phyloP scores from a whole-genome alignment of 2,797 vertebrate species.

The Pangasius sanitwongsei region DNA sequence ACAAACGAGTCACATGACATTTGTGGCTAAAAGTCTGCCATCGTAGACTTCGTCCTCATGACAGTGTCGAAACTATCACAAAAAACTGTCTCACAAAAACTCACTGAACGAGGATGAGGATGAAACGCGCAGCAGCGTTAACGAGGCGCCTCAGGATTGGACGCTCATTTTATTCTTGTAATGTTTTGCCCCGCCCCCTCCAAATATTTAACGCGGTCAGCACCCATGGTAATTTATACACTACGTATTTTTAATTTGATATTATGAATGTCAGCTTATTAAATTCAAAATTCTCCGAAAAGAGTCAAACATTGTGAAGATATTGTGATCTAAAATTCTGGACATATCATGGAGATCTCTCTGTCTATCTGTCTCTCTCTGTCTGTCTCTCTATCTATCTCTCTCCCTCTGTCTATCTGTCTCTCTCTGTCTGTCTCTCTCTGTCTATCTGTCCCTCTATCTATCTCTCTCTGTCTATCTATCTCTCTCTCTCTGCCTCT shows the following conservation, averaged over 20 bases:
- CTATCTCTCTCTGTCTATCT: neutral
- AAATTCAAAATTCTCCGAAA: neutral
- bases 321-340: neutral
- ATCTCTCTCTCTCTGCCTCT: fast-evolving
- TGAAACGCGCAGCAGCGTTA: neutral
- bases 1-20: neutral
- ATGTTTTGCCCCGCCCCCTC: neutral
- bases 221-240: neutral
- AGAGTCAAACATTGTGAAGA: neutral
- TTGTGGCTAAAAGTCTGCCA: neutral
- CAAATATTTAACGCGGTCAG: neutral
- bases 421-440: neutral
- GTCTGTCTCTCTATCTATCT: fast-evolving
- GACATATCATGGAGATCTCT: neutral
- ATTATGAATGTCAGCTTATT: neutral
- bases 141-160: neutral
- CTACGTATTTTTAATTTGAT: neutral
- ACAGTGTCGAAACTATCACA: neutral
- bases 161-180: neutral
- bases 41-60: neutral
- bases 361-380: neutral
- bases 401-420: no score
- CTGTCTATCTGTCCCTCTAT: neutral
- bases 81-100: neutral
- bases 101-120: neutral